phyloP scores from a whole-genome alignment of 2,113 vertebrate genomes.

The Tachysurus vachellii region DNA sequence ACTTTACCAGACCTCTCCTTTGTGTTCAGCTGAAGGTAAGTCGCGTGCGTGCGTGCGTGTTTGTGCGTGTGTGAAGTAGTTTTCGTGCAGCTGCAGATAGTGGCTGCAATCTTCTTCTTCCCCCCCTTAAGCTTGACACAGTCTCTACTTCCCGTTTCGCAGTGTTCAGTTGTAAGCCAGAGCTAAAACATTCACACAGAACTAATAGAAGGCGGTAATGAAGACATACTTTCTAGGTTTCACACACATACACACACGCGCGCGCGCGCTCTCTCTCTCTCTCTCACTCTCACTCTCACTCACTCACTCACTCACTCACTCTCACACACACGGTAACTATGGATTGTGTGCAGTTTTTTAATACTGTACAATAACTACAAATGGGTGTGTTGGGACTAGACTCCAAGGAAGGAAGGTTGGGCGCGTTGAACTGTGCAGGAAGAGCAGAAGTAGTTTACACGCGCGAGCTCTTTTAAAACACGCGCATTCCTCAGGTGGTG shows the following conservation, averaged over 20 bases:
- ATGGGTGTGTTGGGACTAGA: neutral
- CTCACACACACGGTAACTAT: neutral
- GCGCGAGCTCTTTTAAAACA: neutral
- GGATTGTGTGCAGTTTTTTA: neutral
- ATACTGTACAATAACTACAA: neutral
- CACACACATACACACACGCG: neutral
- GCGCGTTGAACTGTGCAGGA: neutral
- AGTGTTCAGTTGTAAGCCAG: neutral
- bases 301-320: no score
- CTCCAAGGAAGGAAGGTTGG: conserved; percentile 35
- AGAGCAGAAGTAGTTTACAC: no score
- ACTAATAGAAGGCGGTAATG: neutral
- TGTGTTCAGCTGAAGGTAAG: conserved; percentile 38
- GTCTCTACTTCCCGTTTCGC: conserved; percentile 35
- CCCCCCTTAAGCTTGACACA: neutral
- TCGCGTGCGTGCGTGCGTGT: neutral
- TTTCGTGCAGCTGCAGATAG: neutral
- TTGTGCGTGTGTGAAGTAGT: neutral
- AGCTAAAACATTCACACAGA: neutral
- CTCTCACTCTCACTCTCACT: no score
- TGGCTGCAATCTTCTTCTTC: neutral
- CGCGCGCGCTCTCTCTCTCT: no score
- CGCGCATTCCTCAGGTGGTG: neutral
- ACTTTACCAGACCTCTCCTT: neutral
- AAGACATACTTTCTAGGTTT: neutral